Evolutionary conservation across 2,888 invertebrate species (phyloP), one percentile per base, ranked within the genome.

Genomic region (Xestia rhomboidea): DNA sequence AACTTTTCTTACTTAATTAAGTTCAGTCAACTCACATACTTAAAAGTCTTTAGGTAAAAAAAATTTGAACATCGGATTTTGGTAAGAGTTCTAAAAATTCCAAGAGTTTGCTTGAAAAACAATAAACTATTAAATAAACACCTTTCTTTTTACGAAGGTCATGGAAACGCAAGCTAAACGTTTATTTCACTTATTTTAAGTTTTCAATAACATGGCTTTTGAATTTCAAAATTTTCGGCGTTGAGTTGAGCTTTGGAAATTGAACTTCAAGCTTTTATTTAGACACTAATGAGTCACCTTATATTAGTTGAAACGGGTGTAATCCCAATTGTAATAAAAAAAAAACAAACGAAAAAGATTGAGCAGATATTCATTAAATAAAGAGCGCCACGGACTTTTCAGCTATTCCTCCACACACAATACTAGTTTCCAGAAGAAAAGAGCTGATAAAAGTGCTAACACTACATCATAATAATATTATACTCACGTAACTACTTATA

Each of bases 1-100:
- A 63, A 71, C 57, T 79, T 77, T 18, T 63, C 27, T 79, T 49
- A 49, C 54, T 57, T 76, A 84, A 76, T 82, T 76, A 66, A 71
- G 46, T 73, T 69, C 30, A 66, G 18, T 54, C 21, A 67, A 77
- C 60, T 81, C 13, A 30, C 54, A 69, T 63, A 54, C 6, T 21
- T 27, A 21, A 79, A 66, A 74, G 51, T 41, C 64, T 0, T 2
- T 1, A 4, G 38, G 15, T 27, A 54, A 46, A 15, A 38, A 46
- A 11, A 30, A 30, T 15, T 15, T 18, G 18, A 70, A n/a, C 2
- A 38, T 63, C 8, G 2, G 10, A 30, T 30, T 63, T 57, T 10
- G 18, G 13, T 64, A n/a, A 21, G 18, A 34, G 13, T 49, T 0
- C n/a, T 30, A 21, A n/a, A n/a, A n/a, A 63, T 15, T 24, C 0